phyloP scores from a whole-genome alignment of 1,140 invertebrate species.

The Paraescarpia echinospica region DNA sequence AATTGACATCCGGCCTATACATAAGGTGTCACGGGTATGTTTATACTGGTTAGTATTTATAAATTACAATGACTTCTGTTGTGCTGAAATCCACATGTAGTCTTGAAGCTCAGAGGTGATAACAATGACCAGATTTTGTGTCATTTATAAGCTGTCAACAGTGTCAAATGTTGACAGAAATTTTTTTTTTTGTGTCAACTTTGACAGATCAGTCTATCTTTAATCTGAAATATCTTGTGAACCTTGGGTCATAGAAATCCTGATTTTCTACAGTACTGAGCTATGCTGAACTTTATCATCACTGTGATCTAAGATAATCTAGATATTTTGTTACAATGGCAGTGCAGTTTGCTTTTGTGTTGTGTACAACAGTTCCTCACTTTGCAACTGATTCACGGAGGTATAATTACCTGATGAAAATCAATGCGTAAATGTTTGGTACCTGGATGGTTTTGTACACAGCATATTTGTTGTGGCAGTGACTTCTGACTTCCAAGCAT shows the following conservation, averaged over 20 bases:
- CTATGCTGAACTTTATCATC: not conserved
- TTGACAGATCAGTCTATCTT: not conserved
- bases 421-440: not conserved
- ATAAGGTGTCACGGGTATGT: no score
- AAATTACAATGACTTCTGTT: no score
- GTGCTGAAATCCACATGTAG: no score
- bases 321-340: not conserved
- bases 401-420: not conserved
- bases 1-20: no score
- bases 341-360: not conserved
- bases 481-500: not conserved
- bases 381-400: not conserved
- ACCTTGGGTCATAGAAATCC: not conserved
- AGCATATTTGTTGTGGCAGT: not conserved
- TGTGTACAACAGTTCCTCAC: not conserved
- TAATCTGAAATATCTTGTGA: not conserved
- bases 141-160: not conserved
- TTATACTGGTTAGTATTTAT: no score
- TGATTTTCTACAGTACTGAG: not conserved
- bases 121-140: no score
- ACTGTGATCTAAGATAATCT: not conserved
- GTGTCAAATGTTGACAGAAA: not conserved
- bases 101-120: no score
- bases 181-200: not conserved
- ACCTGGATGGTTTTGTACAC: not conserved